Base-by-base conservation (phyloP, 1,140 invertebrate genomes). In the Prorops nasuta region DNA sequence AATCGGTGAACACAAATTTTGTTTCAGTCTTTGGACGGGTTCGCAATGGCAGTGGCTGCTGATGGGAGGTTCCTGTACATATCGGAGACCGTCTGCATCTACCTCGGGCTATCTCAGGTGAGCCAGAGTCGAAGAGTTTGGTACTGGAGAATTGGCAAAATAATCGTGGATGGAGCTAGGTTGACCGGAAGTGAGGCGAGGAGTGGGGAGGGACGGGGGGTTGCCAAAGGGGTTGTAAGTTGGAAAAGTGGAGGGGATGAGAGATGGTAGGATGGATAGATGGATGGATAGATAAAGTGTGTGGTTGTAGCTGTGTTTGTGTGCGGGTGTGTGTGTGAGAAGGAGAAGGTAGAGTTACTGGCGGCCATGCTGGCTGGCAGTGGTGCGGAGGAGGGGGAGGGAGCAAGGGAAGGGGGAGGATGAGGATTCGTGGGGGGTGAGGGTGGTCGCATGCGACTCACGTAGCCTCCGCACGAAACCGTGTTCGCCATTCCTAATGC, bases 11-110 rank as follows among this genome's bases (percentile, higher is more conserved):
- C 8, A 21, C 9, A 51, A 15, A 9, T 16, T 18, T 10, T 69
- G 66, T 85, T 84, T 67, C 84, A 97, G 92, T 94, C 93, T 42
- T 79, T 98, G 64, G 96, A 98, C 78, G 96, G 96, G 20, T 98
- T 98, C 78, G 94, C 93, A 53, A 87, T 98, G 77, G 90, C 92
- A 14, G 84, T 98, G 36, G 92, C 91, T 24, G 90, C 91, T 60
- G 95, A 98, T 80, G 96, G 94, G 54, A 84, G 95, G 69, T 98
- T 98, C 80, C 84, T 98, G 66, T 98, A 98, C 82, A 96, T 98
- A 81, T 98, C 95, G 55, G 95, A 98, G 83, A 98, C 95, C 56
- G 95, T 98, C 63, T 98, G 95, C 69, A 98, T 98, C 77, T 98
- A 98, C 82, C 85, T 98, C 72, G 96, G 96, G 63, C 86, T 98